These are phyloP conservation scores for Cheilosia grossa DNA, from an alignment of 2,888 invertebrate genomes.

Conservation along the genomic window DNA sequence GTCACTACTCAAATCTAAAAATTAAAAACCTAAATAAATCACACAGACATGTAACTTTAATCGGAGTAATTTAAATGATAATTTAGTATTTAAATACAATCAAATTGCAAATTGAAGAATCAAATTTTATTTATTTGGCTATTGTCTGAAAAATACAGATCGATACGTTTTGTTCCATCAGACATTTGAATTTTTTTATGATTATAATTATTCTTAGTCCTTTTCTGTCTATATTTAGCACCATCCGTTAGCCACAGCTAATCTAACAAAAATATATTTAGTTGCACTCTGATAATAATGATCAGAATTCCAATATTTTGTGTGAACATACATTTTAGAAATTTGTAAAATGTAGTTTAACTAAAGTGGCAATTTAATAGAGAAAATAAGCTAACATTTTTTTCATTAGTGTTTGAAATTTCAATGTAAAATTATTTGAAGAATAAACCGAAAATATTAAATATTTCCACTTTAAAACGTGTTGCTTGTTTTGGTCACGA, in stretches of 20 bases:
- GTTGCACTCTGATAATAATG: no score
- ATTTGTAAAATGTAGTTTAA: conserved; percentile 9
- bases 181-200: no score
- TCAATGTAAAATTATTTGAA: conserved; percentile 23
- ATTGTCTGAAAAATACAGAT: no score
- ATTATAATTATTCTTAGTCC: no score
- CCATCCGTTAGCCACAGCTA: no score
- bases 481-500: background rate
- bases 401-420: conserved; percentile 38
- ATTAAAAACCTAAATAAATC: conserved; percentile 30
- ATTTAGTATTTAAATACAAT: background rate
- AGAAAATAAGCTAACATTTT: conserved; percentile 6
- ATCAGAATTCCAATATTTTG: background rate
- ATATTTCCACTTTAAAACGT: conserved; percentile 13
- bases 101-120: no score
- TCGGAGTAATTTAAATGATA: conserved; percentile 8
- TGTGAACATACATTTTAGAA: conserved; percentile 2
- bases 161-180: no score
- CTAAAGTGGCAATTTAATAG: background rate
- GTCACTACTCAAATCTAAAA: conserved; percentile 67
- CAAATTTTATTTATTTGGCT: no score
- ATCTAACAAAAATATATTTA: no score
- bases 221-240: no score
- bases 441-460: conserved; percentile 26
- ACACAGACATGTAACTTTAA: background rate